Base-by-base conservation (phyloP, 2,797 vertebrate species). In the Centroberyx gerrardi region DNA sequence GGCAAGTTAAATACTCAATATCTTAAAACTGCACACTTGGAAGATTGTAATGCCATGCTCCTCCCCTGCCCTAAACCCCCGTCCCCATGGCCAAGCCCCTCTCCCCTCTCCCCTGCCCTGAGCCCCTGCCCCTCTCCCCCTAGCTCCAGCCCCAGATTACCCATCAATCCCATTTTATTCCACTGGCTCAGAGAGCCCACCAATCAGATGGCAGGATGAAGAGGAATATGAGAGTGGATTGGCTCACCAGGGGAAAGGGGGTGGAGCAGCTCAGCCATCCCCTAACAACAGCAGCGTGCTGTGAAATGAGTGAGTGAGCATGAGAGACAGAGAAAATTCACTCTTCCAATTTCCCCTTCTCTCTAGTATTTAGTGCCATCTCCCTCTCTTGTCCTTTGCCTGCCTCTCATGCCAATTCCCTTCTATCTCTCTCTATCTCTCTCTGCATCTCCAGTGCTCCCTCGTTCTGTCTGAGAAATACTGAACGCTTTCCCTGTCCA, bases 241-340 rank as follows among this genome's bases (percentile, higher is more conserved):
- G 93, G 93, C 89, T 91, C 44, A 9, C 81, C 65, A 74, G 68
- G 76, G 72, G 70, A 36, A 22, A 48, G 68, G 87, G 92, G 91
- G 93, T 78, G 71, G 90, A 88, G 93, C 90, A 56, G 82, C 78
- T 84, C 84, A 85, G 71, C 82, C 85, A 61, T 83, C 88, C 89
- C 93, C 91, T 82, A 89, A 93, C 94, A 95, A 93, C 93, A 94
- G 92, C 94, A 83, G 87, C 86, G 66, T 89, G 90, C 92, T 93
- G 90, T 88, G 88, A 92, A 81, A 86, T 67, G 76, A 89, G 82
- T 68, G 68, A 87, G 81, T 31, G 58, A 84, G 87, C 77, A 55
- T 13, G 75, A 86, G 81, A 87, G 81, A 78, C 55, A 59, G 72
- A 63, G 72, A 82, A 70, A 79, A 82, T 76, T 36, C 70, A 65